phyloP scores from a whole-genome alignment of 2,797 vertebrate species.

The Protonibea diacanthus region DNA sequence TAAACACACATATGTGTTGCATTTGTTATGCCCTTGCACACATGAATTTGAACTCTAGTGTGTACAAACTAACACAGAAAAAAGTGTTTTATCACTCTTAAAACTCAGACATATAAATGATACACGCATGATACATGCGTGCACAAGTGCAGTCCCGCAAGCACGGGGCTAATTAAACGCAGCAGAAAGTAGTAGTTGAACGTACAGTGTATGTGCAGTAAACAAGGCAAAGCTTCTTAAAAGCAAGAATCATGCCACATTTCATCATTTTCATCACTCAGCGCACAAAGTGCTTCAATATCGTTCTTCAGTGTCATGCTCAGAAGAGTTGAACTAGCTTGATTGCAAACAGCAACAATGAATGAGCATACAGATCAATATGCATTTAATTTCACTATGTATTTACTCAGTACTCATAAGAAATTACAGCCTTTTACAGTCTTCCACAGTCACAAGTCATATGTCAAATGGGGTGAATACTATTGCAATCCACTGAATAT shows the following conservation, averaged over 20 bases:
- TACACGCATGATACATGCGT: too few relatives aligned
- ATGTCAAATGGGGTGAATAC: conserved; percentile 2
- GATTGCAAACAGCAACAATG: neutral
- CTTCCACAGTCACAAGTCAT: neutral
- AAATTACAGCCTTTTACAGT: neutral
- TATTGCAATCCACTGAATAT: neutral
- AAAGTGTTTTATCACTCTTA: too few relatives aligned
- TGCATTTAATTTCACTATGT: too few relatives aligned
- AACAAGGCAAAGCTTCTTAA: conserved; percentile 3
- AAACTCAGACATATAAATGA: too few relatives aligned
- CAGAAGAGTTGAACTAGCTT: neutral
- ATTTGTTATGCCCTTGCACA: neutral
- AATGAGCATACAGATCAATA: neutral
- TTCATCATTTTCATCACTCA: conserved; percentile 3
- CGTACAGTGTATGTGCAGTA: neutral
- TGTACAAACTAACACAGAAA: neutral
- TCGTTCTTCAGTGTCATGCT: too few relatives aligned
- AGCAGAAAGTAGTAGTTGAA: neutral
- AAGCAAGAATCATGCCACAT: neutral
- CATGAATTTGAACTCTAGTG: neutral
- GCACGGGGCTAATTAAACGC: too few relatives aligned
- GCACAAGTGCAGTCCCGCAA: too few relatives aligned
- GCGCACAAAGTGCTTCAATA: neutral
- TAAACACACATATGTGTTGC: neutral
- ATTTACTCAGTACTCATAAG: too few relatives aligned